These are phyloP conservation scores for Acyrthosiphon pisum DNA, from an alignment of 1,140 invertebrate genomes.

Conservation along the genomic window DNA sequence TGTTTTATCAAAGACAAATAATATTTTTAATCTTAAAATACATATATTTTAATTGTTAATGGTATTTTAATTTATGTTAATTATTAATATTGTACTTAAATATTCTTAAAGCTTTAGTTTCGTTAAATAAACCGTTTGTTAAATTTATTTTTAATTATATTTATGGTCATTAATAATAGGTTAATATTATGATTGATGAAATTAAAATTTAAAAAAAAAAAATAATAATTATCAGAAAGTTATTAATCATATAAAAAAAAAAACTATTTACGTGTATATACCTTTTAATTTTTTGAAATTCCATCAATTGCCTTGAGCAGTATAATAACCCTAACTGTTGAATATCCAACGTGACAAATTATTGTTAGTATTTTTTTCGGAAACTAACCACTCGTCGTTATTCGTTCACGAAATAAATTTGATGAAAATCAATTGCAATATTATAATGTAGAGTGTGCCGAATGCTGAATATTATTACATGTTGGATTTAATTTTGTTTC, in stretches of 20 bases:
- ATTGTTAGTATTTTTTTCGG: neutral
- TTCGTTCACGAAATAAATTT: neutral
- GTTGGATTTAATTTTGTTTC: neutral
- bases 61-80: neutral
- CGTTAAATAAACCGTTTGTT: neutral
- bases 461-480: neutral
- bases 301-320: neutral
- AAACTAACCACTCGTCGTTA: neutral
- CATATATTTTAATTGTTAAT: neutral
- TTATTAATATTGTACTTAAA: neutral
- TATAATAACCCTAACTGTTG: neutral
- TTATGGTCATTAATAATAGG: neutral
- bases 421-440: neutral
- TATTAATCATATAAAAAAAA: neutral
- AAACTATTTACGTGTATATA: neutral
- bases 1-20: too few species aligned
- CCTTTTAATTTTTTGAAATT: neutral
- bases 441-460: neutral
- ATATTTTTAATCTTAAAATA: neutral
- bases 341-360: neutral
- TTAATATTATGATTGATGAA: constrained; percentile 17
- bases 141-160: neutral
- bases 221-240: neutral
- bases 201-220: neutral
- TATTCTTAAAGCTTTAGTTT: neutral